Percentiles rank a stretch among this genome's conserved stretches.
Conservation (phyloP, 2,888 invertebrate genomes). For the Ormyrus labotus region DNA sequence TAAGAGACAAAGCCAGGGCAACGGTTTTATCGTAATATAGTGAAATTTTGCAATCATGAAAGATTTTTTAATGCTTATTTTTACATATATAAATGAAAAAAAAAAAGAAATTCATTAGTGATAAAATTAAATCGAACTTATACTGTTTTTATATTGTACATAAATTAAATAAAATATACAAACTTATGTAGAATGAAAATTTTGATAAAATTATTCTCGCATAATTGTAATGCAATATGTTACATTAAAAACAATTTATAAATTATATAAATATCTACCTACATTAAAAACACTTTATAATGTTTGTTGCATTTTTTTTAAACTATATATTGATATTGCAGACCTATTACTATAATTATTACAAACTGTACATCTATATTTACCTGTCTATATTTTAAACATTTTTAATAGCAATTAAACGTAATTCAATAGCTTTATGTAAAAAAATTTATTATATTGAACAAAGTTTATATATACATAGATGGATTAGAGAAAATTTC, state of each 20-base stretch:
- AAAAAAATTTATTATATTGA: too few species aligned
- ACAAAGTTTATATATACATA: too few species aligned
- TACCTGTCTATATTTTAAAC: too few species aligned
- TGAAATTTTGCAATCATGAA: constrained; percentile 5
- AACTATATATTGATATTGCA: too few species aligned
- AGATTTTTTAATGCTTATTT: background rate
- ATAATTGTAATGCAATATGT: background rate
- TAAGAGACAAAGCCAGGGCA: constrained; percentile 77
- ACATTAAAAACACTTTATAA: too few species aligned
- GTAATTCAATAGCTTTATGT: too few species aligned
- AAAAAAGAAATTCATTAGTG: constrained; percentile 23
- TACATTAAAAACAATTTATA: constrained; percentile 5
- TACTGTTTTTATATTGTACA: constrained; percentile 34
- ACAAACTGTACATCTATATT: too few species aligned
- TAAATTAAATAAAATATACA: constrained; percentile 29
- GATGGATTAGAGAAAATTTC: too few species aligned
- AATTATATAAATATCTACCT: too few species aligned
- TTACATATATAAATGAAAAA: constrained; percentile 4
- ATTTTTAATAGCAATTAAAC: too few species aligned
- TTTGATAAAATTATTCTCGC: background rate
- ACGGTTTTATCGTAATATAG: constrained; percentile 78
- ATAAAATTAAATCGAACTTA: background rate
- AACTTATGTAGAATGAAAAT: constrained; percentile 11
- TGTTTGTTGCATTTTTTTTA: too few species aligned
- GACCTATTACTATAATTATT: too few species aligned